phyloP scores from a whole-genome alignment of 2,113 vertebrate genomes.

The Haemorhous mexicanus region DNA sequence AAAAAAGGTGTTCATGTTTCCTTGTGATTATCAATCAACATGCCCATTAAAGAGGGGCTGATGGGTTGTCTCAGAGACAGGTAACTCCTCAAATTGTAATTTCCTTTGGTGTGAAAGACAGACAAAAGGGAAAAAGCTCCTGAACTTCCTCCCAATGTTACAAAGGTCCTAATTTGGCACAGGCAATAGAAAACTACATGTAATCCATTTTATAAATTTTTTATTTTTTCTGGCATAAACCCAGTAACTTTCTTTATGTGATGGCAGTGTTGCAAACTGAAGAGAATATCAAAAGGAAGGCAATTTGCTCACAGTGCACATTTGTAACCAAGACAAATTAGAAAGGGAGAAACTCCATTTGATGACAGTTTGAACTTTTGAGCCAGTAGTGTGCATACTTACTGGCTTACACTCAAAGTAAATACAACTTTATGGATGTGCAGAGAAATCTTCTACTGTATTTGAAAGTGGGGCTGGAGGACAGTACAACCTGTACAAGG shows the following conservation, averaged over 20 bases:
- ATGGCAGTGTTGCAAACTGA: not conserved
- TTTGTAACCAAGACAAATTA: conserved; percentile 4
- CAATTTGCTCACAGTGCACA: not conserved
- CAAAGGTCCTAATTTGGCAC: not conserved
- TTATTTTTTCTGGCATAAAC: not conserved
- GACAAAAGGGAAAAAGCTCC: not conserved
- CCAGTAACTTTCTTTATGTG: not conserved
- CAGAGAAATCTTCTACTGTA: not conserved
- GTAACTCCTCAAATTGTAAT: not conserved
- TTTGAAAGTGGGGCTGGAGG: not conserved
- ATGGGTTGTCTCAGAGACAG: not conserved
- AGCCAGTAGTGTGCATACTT: not conserved
- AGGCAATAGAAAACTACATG: not conserved
- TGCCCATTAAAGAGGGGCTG: not conserved
- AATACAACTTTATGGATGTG: not conserved
- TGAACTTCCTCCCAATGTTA: not conserved
- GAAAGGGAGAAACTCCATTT: not conserved
- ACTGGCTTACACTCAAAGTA: not conserved
- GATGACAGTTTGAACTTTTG: not conserved
- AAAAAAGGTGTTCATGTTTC: not conserved
- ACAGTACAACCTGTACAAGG: not conserved
- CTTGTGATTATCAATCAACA: not conserved
- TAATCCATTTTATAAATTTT: not conserved
- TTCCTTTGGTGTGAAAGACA: not conserved
- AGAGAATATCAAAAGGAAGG: not conserved